These are phyloP conservation scores for Betta splendens DNA, from an alignment of 2,797 vertebrate genomes.

Conservation along the genomic window DNA sequence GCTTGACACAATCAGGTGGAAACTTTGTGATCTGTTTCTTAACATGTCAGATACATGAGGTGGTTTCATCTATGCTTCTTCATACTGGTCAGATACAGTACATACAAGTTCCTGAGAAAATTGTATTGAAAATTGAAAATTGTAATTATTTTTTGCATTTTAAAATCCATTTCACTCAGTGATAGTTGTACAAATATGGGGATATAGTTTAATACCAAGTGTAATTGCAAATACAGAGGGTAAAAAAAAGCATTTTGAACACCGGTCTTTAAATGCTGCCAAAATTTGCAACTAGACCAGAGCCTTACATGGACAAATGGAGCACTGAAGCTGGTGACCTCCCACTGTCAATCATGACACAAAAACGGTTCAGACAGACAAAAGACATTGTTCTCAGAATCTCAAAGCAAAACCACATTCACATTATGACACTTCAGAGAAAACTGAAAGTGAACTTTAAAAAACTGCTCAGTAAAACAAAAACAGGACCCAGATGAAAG, in stretches of 20 bases:
- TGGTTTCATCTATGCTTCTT: too few relatives aligned
- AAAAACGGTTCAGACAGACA: neutral
- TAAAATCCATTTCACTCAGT: too few relatives aligned
- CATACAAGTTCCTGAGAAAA: too few relatives aligned
- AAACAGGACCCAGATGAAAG: neutral
- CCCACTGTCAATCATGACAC: neutral
- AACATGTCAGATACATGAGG: neutral
- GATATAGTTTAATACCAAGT: too few relatives aligned
- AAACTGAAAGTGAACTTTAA: neutral
- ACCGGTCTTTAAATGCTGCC: neutral
- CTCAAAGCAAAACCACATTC: conserved; percentile 6
- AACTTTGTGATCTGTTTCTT: neutral
- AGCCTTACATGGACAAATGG: neutral
- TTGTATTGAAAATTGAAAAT: too few relatives aligned
- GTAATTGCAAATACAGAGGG: too few relatives aligned
- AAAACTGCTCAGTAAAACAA: neutral
- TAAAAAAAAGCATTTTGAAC: neutral
- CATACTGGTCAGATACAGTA: too few relatives aligned
- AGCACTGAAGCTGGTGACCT: neutral
- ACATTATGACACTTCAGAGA: neutral
- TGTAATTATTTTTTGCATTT: too few relatives aligned
- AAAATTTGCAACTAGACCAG: neutral
- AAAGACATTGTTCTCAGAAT: neutral
- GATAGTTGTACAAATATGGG: too few relatives aligned
- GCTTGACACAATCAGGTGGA: conserved; percentile 5